These are phyloP conservation scores for Glyphotaelius pellucidus DNA, from an alignment of 2,888 invertebrate genomes.

Conservation along the genomic window DNA sequence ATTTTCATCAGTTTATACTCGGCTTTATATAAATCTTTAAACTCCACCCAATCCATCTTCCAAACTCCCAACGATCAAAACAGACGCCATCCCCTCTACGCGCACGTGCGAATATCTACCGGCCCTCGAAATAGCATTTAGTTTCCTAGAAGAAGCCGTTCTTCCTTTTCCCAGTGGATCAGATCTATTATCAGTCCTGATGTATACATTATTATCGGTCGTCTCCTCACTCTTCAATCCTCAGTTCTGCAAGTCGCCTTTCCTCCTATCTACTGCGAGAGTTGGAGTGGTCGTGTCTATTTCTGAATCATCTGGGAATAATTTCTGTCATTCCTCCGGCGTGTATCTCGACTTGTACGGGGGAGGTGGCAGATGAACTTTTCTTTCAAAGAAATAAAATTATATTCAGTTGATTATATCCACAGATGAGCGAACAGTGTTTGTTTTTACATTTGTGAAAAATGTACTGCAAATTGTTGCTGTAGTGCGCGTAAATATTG, in stretches of 20 bases:
- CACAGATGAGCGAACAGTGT: not conserved
- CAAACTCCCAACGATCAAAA: not conserved
- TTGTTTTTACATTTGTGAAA: slow-evolving; percentile 15
- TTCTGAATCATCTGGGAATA: slow-evolving; percentile 49
- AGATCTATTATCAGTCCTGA: slow-evolving; percentile 25
- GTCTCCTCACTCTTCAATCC: not conserved
- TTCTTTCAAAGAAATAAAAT: slow-evolving; percentile 55
- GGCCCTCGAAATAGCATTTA: slow-evolving; percentile 12
- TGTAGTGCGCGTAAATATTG: not conserved
- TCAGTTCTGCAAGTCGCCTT: not conserved
- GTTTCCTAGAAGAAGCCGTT: not conserved
- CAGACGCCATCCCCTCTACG: not conserved
- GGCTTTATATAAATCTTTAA: too few relatives aligned
- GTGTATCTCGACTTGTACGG: slow-evolving; percentile 29
- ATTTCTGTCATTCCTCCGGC: slow-evolving; percentile 61
- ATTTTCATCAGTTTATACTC: not conserved
- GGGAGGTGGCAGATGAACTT: slow-evolving; percentile 25
- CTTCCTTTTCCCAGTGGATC: not conserved
- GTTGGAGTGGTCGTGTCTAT: slow-evolving; percentile 53
- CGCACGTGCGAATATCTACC: slow-evolving; percentile 25
- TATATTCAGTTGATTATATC: not conserved
- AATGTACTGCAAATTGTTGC: slow-evolving; percentile 12
- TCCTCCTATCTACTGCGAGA: not conserved
- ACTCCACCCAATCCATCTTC: too few relatives aligned
- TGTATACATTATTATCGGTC: not conserved